Evolutionary conservation across 2,888 invertebrate species (phyloP).

Genomic region (Calliphora vomitoria): DNA sequence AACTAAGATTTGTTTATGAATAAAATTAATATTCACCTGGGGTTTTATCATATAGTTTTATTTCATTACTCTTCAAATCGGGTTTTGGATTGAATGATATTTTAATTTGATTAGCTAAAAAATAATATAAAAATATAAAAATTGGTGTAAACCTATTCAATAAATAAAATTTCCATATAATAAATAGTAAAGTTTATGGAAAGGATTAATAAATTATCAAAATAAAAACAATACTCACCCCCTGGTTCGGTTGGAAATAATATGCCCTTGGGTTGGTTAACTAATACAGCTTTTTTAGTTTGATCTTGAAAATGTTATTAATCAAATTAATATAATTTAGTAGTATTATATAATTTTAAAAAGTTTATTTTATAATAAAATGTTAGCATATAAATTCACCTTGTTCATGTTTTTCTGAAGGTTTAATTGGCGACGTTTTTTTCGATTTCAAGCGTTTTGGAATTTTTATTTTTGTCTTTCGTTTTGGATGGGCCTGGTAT

Average conservation of each 20-base stretch:
- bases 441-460: background rate
- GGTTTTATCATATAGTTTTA: background rate
- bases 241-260: constrained; percentile 21
- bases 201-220: too few species aligned
- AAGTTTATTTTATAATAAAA: background rate
- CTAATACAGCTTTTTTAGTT: background rate
- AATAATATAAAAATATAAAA: too few species aligned
- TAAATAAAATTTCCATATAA: too few species aligned
- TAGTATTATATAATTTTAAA: too few species aligned
- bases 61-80: background rate
- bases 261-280: background rate
- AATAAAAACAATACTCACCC: background rate
- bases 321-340: background rate
- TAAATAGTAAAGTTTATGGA: too few species aligned
- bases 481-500: constrained; percentile 18
- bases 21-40: too few species aligned
- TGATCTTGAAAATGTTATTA: background rate
- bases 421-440: background rate
- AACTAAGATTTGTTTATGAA: too few species aligned
- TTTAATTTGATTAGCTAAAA: background rate
- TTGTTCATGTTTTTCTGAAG: background rate
- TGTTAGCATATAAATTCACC: background rate
- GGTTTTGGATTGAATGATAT: background rate
- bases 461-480: background rate
- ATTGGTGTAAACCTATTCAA: too few species aligned